phyloP scores from a whole-genome alignment of 2,797 vertebrate species.

The Loriculus beryllinus region DNA sequence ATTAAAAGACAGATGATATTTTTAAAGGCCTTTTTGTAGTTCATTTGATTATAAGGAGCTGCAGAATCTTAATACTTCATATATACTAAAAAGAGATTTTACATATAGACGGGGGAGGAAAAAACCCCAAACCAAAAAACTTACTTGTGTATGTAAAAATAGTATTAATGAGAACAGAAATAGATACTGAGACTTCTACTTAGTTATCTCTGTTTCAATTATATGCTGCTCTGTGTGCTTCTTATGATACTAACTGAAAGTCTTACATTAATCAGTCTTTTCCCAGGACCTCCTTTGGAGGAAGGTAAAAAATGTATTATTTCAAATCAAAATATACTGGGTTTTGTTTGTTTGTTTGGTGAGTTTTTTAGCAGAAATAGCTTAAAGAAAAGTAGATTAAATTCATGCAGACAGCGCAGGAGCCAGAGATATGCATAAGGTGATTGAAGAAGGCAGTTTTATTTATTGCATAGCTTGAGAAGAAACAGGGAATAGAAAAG shows the following conservation, averaged over 20 bases:
- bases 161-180: background rate
- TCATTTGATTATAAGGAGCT: background rate
- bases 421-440: background rate
- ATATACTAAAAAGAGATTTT: background rate
- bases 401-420: background rate
- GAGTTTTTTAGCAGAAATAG: background rate
- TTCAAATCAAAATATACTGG: background rate
- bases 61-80: background rate
- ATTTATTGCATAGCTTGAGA: background rate
- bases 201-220: background rate
- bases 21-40: background rate
- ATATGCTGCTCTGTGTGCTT: background rate
- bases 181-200: background rate
- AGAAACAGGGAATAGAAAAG: background rate
- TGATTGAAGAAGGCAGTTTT: background rate
- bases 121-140: background rate
- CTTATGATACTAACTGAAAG: background rate
- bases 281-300: background rate
- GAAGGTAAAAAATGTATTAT: background rate
- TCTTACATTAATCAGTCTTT: background rate
- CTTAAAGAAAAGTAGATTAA: background rate
- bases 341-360: background rate
- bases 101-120: fast-evolving
- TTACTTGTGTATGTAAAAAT: background rate
- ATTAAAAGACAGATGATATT: background rate